phyloP scores from a whole-genome alignment of 2,797 vertebrate genomes.

The Triplophysa yarkandensis region DNA sequence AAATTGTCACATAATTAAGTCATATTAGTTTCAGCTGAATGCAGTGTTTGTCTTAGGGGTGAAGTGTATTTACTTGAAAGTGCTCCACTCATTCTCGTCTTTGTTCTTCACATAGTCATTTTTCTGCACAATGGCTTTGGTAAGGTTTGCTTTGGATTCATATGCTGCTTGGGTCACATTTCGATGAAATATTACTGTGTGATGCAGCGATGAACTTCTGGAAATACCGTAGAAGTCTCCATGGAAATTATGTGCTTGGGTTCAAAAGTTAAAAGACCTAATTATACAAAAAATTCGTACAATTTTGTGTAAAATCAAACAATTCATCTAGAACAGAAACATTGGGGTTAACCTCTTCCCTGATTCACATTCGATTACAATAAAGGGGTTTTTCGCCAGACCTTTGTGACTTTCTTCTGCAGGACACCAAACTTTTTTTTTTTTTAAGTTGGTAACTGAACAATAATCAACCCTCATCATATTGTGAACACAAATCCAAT shows the following conservation, averaged over 20 bases:
- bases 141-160: slow-evolving; percentile 37
- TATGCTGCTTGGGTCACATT: neutral
- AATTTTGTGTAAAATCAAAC: too few relatives aligned
- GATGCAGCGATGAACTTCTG: neutral
- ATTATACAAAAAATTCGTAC: too few relatives aligned
- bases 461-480: too few relatives aligned
- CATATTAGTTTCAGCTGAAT: slow-evolving; percentile 73
- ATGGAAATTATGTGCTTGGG: too few relatives aligned
- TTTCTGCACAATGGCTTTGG: slow-evolving; percentile 15
- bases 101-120: slow-evolving; percentile 46
- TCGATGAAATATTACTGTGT: neutral
- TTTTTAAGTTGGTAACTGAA: too few relatives aligned
- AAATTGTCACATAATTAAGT: slow-evolving; percentile 74
- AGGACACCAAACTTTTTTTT: too few relatives aligned
- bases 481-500: too few relatives aligned
- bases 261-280: neutral
- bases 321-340: too few relatives aligned
- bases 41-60: slow-evolving; percentile 57
- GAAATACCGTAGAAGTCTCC: neutral
- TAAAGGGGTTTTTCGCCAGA: too few relatives aligned
- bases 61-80: slow-evolving; percentile 63
- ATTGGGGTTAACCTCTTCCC: too few relatives aligned
- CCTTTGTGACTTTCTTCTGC: too few relatives aligned
- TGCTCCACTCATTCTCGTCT: slow-evolving; percentile 64
- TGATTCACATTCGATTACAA: too few relatives aligned